Percentiles rank a stretch among this genome's conserved stretches.
Conservation (phyloP, 2,797 vertebrate genomes). For the Synaphobranchus kaupii region DNA sequence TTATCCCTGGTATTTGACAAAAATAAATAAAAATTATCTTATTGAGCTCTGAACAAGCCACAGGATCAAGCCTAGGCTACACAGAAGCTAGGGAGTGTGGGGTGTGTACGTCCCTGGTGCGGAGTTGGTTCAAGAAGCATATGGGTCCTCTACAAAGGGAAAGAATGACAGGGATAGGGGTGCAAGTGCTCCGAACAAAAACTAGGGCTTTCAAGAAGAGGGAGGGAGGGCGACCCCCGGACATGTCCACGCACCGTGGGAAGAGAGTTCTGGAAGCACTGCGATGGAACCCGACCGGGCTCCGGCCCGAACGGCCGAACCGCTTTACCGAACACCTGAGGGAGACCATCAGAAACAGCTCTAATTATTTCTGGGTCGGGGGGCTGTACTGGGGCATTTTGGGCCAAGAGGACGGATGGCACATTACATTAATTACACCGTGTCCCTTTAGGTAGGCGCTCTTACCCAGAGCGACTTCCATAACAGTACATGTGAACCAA, state of each 20-base stretch:
- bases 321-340: constrained; percentile 38
- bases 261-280: constrained; percentile 39
- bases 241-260: constrained; percentile 43
- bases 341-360: constrained; percentile 28
- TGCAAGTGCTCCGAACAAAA: background rate
- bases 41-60: background rate
- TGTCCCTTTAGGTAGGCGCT: background rate
- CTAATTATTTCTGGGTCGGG: background rate
- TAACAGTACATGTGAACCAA: background rate
- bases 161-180: background rate
- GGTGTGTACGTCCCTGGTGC: background rate
- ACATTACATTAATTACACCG: background rate
- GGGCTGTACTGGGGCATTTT: background rate
- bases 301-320: constrained; percentile 29
- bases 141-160: background rate
- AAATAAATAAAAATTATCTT: background rate
- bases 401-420: background rate
- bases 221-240: background rate
- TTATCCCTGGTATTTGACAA: background rate
- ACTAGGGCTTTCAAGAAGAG: background rate
- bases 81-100: background rate
- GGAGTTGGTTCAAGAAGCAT: background rate
- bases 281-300: constrained; percentile 24
- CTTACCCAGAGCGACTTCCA: background rate
- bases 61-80: background rate